Conservation (phyloP, 2,888 invertebrate species). For the Melinopterus prodromus region DNA sequence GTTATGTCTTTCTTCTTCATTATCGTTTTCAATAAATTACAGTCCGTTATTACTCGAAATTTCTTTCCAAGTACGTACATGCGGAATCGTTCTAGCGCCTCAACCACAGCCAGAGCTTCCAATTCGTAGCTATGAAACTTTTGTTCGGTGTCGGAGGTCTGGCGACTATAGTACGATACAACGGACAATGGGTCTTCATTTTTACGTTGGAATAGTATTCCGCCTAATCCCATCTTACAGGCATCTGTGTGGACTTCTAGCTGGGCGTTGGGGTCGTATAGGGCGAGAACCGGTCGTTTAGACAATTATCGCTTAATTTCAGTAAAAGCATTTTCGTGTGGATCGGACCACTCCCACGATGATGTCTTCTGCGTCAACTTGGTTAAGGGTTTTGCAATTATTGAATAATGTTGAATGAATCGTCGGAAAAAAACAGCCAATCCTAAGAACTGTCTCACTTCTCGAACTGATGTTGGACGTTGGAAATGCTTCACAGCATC, state of each 20-base stretch:
- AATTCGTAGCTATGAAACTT: constrained; percentile 52
- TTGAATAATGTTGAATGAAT: constrained; percentile 26
- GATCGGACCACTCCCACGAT: constrained; percentile 8
- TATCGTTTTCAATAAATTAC: constrained; percentile 32
- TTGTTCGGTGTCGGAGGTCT: constrained; percentile 48
- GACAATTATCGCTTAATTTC: neutral
- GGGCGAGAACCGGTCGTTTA: constrained; percentile 34
- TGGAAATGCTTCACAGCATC: constrained; percentile 18
- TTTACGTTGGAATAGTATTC: constrained; percentile 47
- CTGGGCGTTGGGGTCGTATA: constrained; percentile 38
- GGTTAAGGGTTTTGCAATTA: constrained; percentile 25
- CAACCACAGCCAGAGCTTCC: constrained; percentile 52
- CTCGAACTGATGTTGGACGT: neutral
- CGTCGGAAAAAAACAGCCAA: constrained; percentile 21
- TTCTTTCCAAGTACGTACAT: constrained; percentile 47
- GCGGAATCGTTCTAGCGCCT: constrained; percentile 52
- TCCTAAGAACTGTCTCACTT: constrained; percentile 21
- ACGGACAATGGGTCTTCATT: constrained; percentile 42
- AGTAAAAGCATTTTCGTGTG: constrained; percentile 13
- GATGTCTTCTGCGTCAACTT: constrained; percentile 26
- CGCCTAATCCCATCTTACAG: constrained; percentile 46
- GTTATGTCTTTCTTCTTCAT: constrained; percentile 40
- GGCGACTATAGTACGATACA: constrained; percentile 50
- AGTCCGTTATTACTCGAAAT: constrained; percentile 46
- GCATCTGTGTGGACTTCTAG: constrained; percentile 48